A percentile compares a stretch with the other conserved stretches of the same genome.
phyloP scores from a whole-genome alignment of 2,888 invertebrate species.

The Synergus japonicus region DNA sequence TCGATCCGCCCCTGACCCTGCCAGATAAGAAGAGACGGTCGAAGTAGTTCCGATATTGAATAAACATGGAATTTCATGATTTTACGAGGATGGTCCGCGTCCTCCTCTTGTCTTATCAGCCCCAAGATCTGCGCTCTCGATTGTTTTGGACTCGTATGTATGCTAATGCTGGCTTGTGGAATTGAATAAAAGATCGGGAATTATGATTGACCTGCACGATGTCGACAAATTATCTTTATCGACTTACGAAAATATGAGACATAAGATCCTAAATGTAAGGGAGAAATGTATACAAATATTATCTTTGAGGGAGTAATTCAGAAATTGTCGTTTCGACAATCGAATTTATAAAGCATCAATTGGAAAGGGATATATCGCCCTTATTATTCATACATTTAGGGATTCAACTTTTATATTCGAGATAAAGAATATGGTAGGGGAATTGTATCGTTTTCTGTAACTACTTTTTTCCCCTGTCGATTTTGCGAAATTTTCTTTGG shows the following conservation, averaged over 20 bases:
- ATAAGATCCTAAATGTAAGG: neutral
- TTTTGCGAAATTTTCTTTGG: no score
- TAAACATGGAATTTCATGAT: conserved; percentile 76
- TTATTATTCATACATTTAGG: conserved; percentile 23
- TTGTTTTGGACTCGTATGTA: conserved; percentile 71
- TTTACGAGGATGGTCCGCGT: conserved; percentile 69
- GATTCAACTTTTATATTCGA: conserved; percentile 12
- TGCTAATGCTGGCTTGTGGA: conserved; percentile 72
- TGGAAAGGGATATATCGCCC: neutral
- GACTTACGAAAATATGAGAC: conserved; percentile 36
- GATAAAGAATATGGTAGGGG: neutral
- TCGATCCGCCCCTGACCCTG: conserved; percentile 56
- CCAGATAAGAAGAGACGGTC: conserved; percentile 51
- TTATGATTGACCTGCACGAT: conserved; percentile 70
- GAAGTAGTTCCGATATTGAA: conserved; percentile 70
- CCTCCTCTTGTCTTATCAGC: conserved; percentile 62
- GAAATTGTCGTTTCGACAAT: conserved; percentile 36
- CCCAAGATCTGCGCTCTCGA: conserved; percentile 61
- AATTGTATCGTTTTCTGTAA: conserved; percentile 1
- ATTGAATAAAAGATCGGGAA: conserved; percentile 76
- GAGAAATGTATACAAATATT: conserved; percentile 7
- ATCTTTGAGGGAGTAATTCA: conserved; percentile 1
- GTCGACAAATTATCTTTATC: conserved; percentile 49
- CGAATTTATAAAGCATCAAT: neutral
- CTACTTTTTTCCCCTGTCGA: neutral